Percentiles rank a stretch among this genome's conserved stretches.
These are phyloP conservation scores for Saturnia pavonia DNA, from an alignment of 2,888 invertebrate genomes.

Conservation along the genomic window DNA sequence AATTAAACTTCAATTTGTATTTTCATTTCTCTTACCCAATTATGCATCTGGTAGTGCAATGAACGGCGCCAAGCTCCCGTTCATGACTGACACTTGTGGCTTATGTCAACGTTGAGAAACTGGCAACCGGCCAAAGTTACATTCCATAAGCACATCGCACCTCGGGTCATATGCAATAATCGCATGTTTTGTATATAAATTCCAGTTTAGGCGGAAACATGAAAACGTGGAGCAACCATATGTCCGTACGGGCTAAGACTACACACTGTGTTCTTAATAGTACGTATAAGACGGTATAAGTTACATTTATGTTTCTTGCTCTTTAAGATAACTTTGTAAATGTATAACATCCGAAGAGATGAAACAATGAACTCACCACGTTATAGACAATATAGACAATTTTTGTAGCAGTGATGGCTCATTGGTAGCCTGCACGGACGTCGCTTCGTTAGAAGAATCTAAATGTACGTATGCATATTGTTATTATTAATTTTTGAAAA, in stretches of 20 bases:
- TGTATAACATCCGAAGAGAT: too few relatives aligned
- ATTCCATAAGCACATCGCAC: conserved; percentile 24
- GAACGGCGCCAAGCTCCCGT: conserved; percentile 53
- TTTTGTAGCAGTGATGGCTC: too few relatives aligned
- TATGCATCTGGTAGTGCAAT: conserved; percentile 61
- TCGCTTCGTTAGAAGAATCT: too few relatives aligned
- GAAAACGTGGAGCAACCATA: conserved; percentile 12
- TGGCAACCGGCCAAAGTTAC: conserved; percentile 63
- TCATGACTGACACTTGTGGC: conserved; percentile 69
- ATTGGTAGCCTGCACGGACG: too few relatives aligned
- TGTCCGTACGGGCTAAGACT: background rate
- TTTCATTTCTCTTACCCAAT: conserved; percentile 63
- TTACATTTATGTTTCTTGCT: background rate
- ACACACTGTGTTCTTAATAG: background rate
- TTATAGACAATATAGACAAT: too few relatives aligned
- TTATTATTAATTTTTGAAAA: too few relatives aligned
- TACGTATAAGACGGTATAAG: background rate
- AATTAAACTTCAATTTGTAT: conserved; percentile 47
- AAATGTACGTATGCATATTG: too few relatives aligned
- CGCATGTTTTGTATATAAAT: conserved; percentile 41
- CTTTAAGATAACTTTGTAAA: background rate
- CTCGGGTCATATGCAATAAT: conserved; percentile 30
- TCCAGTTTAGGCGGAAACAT: conserved; percentile 32
- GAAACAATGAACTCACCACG: too few relatives aligned
- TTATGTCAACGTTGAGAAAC: conserved; percentile 49